Conservation (phyloP, 2,797 vertebrate genomes). For the Toxotes lorentzi region DNA sequence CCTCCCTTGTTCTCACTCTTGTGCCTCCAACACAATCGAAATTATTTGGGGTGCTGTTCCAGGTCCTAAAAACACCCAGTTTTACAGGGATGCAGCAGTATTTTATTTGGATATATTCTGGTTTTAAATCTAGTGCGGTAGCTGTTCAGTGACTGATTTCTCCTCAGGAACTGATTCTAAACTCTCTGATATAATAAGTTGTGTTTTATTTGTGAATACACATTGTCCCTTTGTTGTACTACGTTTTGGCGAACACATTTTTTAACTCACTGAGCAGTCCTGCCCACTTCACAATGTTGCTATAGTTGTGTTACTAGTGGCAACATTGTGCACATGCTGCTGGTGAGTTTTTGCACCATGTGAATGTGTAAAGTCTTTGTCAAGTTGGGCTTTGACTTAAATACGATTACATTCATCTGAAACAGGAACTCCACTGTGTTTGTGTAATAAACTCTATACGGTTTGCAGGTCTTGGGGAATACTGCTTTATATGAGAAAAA, state of each 20-base stretch:
- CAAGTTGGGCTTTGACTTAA: constrained; percentile 19
- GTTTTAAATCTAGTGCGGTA: neutral
- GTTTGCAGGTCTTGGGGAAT: neutral
- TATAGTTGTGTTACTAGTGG: constrained; percentile 35
- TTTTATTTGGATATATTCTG: constrained; percentile 28
- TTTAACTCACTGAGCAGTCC: constrained; percentile 40
- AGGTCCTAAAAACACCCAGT: constrained; percentile 44
- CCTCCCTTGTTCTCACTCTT: constrained; percentile 49
- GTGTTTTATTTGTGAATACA: constrained; percentile 35
- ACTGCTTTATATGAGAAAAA: neutral
- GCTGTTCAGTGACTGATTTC: constrained; percentile 1
- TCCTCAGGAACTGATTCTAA: constrained; percentile 15
- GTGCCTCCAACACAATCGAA: constrained; percentile 52
- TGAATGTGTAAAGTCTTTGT: constrained; percentile 46
- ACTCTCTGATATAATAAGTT: constrained; percentile 27
- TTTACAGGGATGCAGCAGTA: constrained; percentile 21
- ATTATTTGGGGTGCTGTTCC: constrained; percentile 51
- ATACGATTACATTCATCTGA: constrained; percentile 1
- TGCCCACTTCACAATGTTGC: constrained; percentile 39
- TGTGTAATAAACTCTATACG: neutral
- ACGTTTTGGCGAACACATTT: constrained; percentile 45
- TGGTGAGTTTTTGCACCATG: constrained; percentile 50
- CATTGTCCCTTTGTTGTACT: constrained; percentile 26
- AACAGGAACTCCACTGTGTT: neutral
- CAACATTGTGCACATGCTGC: constrained; percentile 39